Conservation (phyloP, 30 jellyfish, hydroid and myxozoan genomes). For the Sanderia malayensis region DNA sequence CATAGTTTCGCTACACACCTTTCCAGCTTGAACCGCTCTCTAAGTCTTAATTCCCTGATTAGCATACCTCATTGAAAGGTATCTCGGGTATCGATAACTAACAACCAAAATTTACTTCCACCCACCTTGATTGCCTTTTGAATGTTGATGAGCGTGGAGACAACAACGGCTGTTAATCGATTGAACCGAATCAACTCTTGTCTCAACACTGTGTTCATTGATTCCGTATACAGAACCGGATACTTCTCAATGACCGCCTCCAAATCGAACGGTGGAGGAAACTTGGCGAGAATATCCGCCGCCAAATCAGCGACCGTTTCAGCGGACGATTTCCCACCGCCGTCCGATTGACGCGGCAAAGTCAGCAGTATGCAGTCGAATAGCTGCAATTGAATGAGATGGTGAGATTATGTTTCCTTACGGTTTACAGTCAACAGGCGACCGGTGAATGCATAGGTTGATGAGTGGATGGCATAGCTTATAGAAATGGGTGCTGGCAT, state of each 20-base stretch:
- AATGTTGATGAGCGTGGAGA: constrained; percentile 70
- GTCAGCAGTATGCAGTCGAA: constrained; percentile 91
- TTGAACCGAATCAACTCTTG: constrained; percentile 94
- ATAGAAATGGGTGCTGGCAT: no score
- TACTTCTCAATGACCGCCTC: constrained; percentile 86
- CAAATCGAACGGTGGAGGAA: constrained; percentile 80
- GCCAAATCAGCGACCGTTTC: constrained; percentile 93
- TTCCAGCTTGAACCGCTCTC: no score
- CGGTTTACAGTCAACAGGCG: no score
- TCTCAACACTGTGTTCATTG: constrained; percentile 95
- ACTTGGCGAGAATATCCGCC: constrained; percentile 84
- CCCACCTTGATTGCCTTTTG: constrained; percentile 95
- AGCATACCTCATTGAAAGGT: no score
- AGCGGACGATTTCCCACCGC: constrained; percentile 96
- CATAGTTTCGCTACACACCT: no score
- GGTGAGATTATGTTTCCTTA: neutral
- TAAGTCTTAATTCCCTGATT: no score
- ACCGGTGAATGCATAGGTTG: neutral
- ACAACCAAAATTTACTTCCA: no score
- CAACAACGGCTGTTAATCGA: constrained; percentile 86
- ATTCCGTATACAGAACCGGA: constrained; percentile 89
- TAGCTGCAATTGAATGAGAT: constrained; percentile 33
- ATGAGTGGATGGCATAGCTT: no score
- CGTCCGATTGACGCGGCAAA: constrained; percentile 94
- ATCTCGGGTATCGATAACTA: no score